A percentile compares a stretch with the other conserved stretches of the same genome.
Evolutionary conservation across 2,113 vertebrate species (phyloP).

Genomic region (Etheostoma spectabile): DNA sequence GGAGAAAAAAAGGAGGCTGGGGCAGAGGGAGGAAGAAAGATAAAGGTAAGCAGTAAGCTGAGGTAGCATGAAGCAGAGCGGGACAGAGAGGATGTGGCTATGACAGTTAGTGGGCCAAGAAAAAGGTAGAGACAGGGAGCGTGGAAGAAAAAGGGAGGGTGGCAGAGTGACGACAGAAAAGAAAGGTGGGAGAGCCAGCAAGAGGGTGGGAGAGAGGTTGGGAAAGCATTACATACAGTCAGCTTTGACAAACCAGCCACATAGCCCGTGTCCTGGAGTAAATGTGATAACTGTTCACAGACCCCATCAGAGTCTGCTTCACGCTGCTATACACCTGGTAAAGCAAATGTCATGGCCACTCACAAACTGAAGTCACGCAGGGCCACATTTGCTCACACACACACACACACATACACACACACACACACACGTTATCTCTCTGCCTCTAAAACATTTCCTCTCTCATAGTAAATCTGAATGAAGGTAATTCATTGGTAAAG

Average conservation of each 20-base stretch:
- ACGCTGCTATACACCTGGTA: slow-evolving; percentile 67
- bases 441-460: slow-evolving; percentile 36
- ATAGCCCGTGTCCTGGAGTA: slow-evolving; percentile 62
- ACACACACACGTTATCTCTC: slow-evolving; percentile 11
- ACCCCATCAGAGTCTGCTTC: slow-evolving; percentile 71
- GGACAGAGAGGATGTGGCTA: slow-evolving; percentile 46
- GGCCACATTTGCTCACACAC: slow-evolving; percentile 57
- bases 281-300: slow-evolving; percentile 76
- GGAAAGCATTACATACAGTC: slow-evolving; percentile 50
- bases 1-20: slow-evolving; percentile 6
- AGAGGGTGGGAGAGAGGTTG: slow-evolving; percentile 41
- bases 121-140: slow-evolving; percentile 41
- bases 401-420: not conserved
- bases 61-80: slow-evolving; percentile 58
- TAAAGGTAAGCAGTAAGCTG: slow-evolving; percentile 49
- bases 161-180: slow-evolving; percentile 31
- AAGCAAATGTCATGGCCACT: slow-evolving; percentile 74
- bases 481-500: slow-evolving; percentile 19
- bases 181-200: slow-evolving; percentile 13
- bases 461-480: slow-evolving; percentile 28
- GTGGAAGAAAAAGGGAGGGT: slow-evolving; percentile 34
- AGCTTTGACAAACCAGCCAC: slow-evolving; percentile 56
- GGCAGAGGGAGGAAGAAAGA: slow-evolving; percentile 37
- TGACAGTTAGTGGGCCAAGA: slow-evolving; percentile 54
- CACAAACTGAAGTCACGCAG: slow-evolving; percentile 61